A percentile compares a stretch with the other conserved stretches of the same genome.
phyloP scores from a whole-genome alignment of 2,888 invertebrate species.

The Torymus aiolomorphi region DNA sequence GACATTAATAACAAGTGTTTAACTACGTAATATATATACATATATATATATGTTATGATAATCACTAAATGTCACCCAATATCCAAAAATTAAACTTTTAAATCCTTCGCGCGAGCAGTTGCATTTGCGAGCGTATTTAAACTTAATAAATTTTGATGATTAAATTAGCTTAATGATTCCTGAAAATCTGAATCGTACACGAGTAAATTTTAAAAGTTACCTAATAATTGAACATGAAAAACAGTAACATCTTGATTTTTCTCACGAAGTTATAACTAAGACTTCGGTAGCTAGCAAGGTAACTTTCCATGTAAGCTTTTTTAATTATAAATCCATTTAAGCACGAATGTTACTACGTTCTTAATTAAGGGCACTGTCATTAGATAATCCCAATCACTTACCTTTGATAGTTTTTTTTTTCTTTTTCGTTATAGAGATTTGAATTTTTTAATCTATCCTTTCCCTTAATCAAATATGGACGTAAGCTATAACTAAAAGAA shows the following conservation, averaged over 20 bases:
- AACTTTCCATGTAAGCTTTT: conserved; percentile 44
- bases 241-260: conserved; percentile 10
- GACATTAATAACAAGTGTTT: conserved; percentile 1
- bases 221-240: conserved; percentile 28
- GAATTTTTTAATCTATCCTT: background rate
- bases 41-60: conserved; percentile 25
- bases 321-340: conserved; percentile 41
- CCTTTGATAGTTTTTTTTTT: background rate
- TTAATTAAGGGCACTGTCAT: conserved; percentile 40
- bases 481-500: conserved; percentile 13
- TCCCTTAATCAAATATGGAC: background rate
- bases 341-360: conserved; percentile 52
- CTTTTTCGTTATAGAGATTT: background rate
- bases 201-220: conserved; percentile 30
- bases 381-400: conserved; percentile 43
- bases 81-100: conserved; percentile 25
- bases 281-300: conserved; percentile 34
- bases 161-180: conserved; percentile 26
- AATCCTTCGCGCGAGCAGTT: conserved; percentile 16
- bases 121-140: conserved; percentile 27
- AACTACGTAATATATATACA: conserved; percentile 23
- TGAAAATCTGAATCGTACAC: conserved; percentile 27
- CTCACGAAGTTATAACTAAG: background rate
- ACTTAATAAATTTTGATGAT: conserved; percentile 1
- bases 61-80: conserved; percentile 36